These are phyloP conservation scores for Anthopleura xanthogrammica DNA, from an alignment of 92 coral and sea anemone genomes.

Conservation along the genomic window DNA sequence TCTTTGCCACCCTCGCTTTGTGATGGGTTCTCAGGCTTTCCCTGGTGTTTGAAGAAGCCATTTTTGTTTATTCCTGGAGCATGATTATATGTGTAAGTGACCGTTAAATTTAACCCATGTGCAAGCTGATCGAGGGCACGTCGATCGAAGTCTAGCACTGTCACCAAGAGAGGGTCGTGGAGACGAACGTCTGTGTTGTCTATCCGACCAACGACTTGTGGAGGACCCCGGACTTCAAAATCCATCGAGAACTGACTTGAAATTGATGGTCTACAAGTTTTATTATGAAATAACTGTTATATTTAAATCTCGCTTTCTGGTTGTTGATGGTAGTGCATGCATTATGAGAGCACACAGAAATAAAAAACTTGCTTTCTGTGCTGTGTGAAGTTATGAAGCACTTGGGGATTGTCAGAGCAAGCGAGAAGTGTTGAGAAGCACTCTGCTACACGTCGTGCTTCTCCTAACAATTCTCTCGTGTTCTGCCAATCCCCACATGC, in stretches of 20 bases:
- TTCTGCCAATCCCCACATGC: too few relatives aligned
- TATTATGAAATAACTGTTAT: neutral
- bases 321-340: too few relatives aligned
- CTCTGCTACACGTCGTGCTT: too few relatives aligned
- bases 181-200: neutral
- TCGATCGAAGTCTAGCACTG: constrained; percentile 2
- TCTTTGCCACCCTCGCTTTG: neutral
- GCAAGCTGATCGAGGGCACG: constrained; percentile 21
- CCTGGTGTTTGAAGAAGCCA: neutral
- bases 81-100: constrained; percentile 1
- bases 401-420: neutral
- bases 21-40: neutral
- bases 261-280: neutral
- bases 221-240: constrained; percentile 6
- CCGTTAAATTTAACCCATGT: constrained; percentile 1
- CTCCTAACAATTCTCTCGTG: too few relatives aligned
- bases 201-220: neutral
- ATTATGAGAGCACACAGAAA: too few relatives aligned
- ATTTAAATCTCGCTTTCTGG: too few relatives aligned
- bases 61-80: neutral
- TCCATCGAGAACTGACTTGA: neutral
- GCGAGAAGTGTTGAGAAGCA: neutral
- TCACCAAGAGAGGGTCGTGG: constrained; percentile 12
- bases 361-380: too few relatives aligned
- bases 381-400: too few relatives aligned